Evolutionary conservation across 2,113 vertebrate species (phyloP), one percentile per base, ranked within the genome.

Genomic region (Podarcis raffonei): DNA sequence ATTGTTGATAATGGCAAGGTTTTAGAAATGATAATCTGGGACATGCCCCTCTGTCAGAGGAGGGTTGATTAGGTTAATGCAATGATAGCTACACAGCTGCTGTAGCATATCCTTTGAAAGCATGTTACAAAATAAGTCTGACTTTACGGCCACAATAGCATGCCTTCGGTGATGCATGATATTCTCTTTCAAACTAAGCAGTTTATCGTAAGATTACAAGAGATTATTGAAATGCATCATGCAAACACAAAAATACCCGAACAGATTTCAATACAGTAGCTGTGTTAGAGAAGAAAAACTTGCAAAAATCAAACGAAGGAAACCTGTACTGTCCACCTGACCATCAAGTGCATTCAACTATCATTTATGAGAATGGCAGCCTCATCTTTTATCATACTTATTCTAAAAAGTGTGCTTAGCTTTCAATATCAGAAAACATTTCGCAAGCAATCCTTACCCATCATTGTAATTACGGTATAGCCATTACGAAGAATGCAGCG

Each of bases 201-300:
- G n/a, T 94, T 94, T 94, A 94, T 65, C 71, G 7, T 27, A 86
- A 89, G 90, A 95, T 95, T 93, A 95, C 94, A 95, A 94, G 69
- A 88, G 90, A 95, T 94, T 93, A 94, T 42, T 90, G 76, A 93
- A 95, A 91, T 94, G 88, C 83, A 94, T 87, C 87, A 90, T 76
- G 75, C 2, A 5, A 92, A 92, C 89, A 88, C 15, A 78, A 81
- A 22, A 30, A 62, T 89, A 53, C 16, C 32, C 62, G 89, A 90
- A 66, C 72, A 89, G 59, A 89, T 92, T 93, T 86, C 90, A 87
- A 93, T 84, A 87, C 75, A 89, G 42, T 81, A 66, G 39, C 85
- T 81, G 79, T 74, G 71, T 8, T 37, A 0, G 39, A 2, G 22
- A 76, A 2, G 27, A 5, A 85, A 90, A 91, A 72, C 3, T 48